Percentiles rank a stretch among this genome's conserved stretches.
These are phyloP conservation scores for Amblyopsis rosae DNA, from an alignment of 2,113 vertebrate species.

Conservation along the genomic window DNA sequence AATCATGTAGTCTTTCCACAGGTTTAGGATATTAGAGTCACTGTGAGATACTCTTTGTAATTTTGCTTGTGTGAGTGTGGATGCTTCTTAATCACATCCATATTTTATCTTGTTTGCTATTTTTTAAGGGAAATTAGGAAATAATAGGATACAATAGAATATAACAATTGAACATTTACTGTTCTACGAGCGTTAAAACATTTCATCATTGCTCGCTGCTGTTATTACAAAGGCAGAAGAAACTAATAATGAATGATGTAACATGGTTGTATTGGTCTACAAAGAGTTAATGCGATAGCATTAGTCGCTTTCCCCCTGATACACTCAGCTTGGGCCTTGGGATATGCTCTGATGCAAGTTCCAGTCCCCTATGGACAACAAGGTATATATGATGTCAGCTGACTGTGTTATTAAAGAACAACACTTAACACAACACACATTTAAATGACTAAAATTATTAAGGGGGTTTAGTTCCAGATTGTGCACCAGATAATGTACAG, in stretches of 20 bases:
- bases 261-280: conserved; percentile 38
- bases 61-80: not conserved
- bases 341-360: conserved; percentile 66
- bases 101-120: not conserved
- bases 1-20: not conserved
- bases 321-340: conserved; percentile 35
- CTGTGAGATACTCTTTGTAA: not conserved
- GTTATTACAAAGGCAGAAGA: not conserved
- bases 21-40: not conserved
- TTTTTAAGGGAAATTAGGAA: not conserved
- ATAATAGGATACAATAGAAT: not conserved
- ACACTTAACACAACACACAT: conserved; percentile 9
- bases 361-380: conserved; percentile 47
- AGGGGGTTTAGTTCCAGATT: not conserved
- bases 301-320: conserved; percentile 27
- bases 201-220: not conserved
- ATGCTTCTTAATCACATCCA: not conserved
- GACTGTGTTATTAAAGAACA: conserved; percentile 49
- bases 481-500: not conserved
- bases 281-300: conserved; percentile 29
- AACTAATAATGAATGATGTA: conserved; percentile 33
- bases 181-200: not conserved
- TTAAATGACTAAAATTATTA: not conserved
- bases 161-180: not conserved
- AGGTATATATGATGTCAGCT: conserved; percentile 58